Evolutionary conservation across 2,113 vertebrate genomes (phyloP).

Genomic region (Clarias magur): DNA sequence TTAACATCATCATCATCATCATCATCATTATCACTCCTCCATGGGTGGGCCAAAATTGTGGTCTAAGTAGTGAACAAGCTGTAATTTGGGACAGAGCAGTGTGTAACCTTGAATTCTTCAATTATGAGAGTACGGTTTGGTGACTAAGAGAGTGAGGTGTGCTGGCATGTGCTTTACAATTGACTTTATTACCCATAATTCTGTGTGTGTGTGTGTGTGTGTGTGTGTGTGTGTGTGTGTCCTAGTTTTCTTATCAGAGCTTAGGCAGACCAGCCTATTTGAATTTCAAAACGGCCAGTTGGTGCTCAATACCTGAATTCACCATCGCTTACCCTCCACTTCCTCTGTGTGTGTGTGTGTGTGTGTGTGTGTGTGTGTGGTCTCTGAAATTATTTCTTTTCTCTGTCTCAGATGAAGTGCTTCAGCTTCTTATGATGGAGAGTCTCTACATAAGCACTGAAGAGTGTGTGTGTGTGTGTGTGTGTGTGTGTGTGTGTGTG

Average conservation of each 20-base stretch:
- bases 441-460: slow-evolving; percentile 3
- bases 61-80: neutral
- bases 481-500: slow-evolving; percentile 13
- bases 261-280: slow-evolving; percentile 75
- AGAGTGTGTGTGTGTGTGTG: slow-evolving; percentile 3
- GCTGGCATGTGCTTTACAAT: slow-evolving; percentile 25
- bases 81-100: neutral
- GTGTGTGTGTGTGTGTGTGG: slow-evolving; percentile 21
- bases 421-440: slow-evolving; percentile 27
- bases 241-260: slow-evolving; percentile 78
- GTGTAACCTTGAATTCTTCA: neutral
- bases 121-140: neutral
- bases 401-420: slow-evolving; percentile 16
- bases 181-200: slow-evolving; percentile 25
- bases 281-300: slow-evolving; percentile 72
- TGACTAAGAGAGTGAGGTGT: neutral
- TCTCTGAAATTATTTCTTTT: slow-evolving; percentile 17
- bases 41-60: neutral
- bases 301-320: slow-evolving; percentile 36
- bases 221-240: slow-evolving; percentile 52
- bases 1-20: neutral
- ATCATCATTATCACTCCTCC: neutral
- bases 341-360: slow-evolving; percentile 29
- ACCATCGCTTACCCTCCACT: slow-evolving; percentile 32
- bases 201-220: neutral